Base-by-base conservation (phyloP, 2,797 vertebrate species). In the Microtus obscurus region DNA sequence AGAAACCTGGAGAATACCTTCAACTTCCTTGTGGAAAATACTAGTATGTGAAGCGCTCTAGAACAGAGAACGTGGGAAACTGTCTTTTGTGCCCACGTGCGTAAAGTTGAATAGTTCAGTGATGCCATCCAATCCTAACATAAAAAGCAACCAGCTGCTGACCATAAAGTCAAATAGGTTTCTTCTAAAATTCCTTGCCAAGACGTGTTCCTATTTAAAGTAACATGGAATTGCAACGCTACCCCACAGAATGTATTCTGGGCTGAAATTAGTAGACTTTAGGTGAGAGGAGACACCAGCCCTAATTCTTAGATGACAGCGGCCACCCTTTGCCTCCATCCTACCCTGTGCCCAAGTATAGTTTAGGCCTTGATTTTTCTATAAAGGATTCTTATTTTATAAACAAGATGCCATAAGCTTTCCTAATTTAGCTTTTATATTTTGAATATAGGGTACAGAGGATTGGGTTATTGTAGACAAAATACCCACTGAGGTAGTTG, bases 391-490 rank as follows among this genome's bases (percentile, higher is more conserved):
- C 97, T 92, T 98, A 91, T 94, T 97, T 97, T 98, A 97, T 96
- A 93, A 98, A 97, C 96, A 90, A 96, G 71, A 81, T 97, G 96
- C 40, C 93, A 97, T 88, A 71, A 96, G 98, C 80, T 97, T 97
- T 98, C 98, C 98, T 99, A 99, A 99, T 98, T 97, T 98, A 98
- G 98, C 98, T 99, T 99, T 99, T 98, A 98, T 99, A 99, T 99
- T 98, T 99, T 98, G 98, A 98, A 99, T 99, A 98, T 99, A 99
- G 99, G 99, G 99, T 98, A 98, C 98, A 99, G 99, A 99, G 98
- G 99, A 99, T 98, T 98, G 98, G 99, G 99, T 99, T 98, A 99
- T 99, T 99, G 98, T 99, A 99, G 99, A 99, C 97, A 99, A 98
- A 98, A 96, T 99, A 98, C 99, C 99, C 93, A 98, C 98, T 98